Evolutionary conservation across 2,888 invertebrate species (phyloP), one percentile per base, ranked within the genome.

Genomic region (Drosophila macrospina): DNA sequence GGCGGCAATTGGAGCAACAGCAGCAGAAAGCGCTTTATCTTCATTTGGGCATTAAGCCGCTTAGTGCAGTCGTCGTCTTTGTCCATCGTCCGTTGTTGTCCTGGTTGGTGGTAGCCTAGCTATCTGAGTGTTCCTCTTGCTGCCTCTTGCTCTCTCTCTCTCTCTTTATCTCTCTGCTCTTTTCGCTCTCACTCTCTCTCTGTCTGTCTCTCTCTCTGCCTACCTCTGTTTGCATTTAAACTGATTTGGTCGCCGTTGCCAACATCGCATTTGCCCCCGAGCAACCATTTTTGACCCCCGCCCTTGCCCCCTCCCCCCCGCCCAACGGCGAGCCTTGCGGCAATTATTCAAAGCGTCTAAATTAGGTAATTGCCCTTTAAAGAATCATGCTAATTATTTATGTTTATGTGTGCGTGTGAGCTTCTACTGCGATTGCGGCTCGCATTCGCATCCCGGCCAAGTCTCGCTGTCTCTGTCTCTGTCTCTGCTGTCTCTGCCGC

Each of bases 341-440:
- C 80, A 90, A 88, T 90, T 88, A 88, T 88, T 90, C 89, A 86
- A 82, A 85, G 89, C 89, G 73, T 82, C 80, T 82, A 88, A 88
- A 88, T 86, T 89, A 88, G 82, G 80, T 89, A 88, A 88, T 90
- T 88, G 90, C 79, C 88, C 84, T 88, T 89, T 89, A 86, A 88
- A 86, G 89, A 88, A 86, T 86, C 84, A 74, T 78, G 83, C 74
- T 84, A 84, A 84, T 86, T 89, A 88, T 89, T 88, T 85, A 85
- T 86, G 82, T 81, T 84, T 86, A 82, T 87, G 70, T 80, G 57
- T 54, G 48, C 59, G 51, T 34, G 42, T 42, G 24, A 51, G 48
- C 44, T 11, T 20, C 39, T 32, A 52, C 39, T 50, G 60, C 44
- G 54, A 30, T 59, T 59, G 48, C 41, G 39, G 8, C 48, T 26